Base-by-base conservation (phyloP, 2,888 invertebrate species). In the Gymnosoma rotundatum region DNA sequence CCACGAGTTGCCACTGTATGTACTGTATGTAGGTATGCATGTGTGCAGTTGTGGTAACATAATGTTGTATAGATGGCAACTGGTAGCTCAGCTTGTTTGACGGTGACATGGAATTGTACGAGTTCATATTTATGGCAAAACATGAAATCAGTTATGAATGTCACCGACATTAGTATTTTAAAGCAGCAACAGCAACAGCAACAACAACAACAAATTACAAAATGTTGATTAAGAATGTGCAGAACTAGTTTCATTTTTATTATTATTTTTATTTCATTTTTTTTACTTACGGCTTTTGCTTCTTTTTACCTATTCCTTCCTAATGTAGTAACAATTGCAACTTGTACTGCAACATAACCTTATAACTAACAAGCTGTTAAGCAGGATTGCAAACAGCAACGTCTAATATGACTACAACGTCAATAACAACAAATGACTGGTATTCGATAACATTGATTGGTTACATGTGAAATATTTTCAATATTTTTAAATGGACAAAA, bases 111-210 rank as follows among this genome's bases (percentile, higher is more conserved):
- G 61, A 58, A 78, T 80, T 70, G 58, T 66, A 66, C 72, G 72
- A 79, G 79, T 73, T 79, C 58, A 69, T 75, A 75, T 69, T 81
- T 84, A 84, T 78, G 83, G 80, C 21, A 73, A 84, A 84, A 78
- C 83, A 84, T 84, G 80, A 84, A 84, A 81, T 84, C 83, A 84
- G 83, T 84, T 84, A 84, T 84, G 80, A 84, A 84, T 84, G 83
- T 80, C 83, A 84, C 83, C 80, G 80, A 81, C 83, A 84, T 84
- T 84, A 21, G 42, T 42, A 42, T 42, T 38, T 38, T 60, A 18
- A 1, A 6, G 25, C 18, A 52, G 48, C 25, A 8, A 38, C 10
- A n/a, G 25, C 42, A 61, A 38, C 48, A 38, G 25, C 73, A 12
- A 21, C 36, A 20, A 54, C 63, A 25, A 64, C 42, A 36, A 12